Base-by-base conservation (phyloP, 2,888 invertebrate genomes). In the Torymus tubicola region DNA sequence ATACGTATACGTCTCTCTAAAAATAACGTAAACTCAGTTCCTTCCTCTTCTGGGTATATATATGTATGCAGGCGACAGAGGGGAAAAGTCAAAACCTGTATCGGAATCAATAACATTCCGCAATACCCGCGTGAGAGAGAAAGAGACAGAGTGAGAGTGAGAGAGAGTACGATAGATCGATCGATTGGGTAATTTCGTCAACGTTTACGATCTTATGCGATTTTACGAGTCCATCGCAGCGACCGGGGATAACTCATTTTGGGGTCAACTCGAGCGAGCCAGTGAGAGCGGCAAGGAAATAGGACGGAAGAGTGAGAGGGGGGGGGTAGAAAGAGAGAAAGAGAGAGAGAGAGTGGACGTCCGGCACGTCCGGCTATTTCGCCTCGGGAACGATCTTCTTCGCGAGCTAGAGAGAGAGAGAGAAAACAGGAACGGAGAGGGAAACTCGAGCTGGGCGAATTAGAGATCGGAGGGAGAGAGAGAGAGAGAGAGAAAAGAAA, bases 341-440 rank as follows among this genome's bases (percentile, higher is more conserved):
- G 42, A 42, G 42, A 42, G 42, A 42, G 42, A 42, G 42, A 42
- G 42, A 42, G 42, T 42, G 42, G 42, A 42, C 42, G 73, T 65
- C 55, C 55, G 72, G 78, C 78, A 78, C 77, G 77, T 78, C 67
- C 78, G 67, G 65, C 61, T 16, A 72, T 72, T 71, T 72, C 72
- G 31, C 18, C 42, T 8, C 21, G 14, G 16, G 52, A 61, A 53
- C 14, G 31, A 63, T 31, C 11, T n/a, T 11, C 55, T 50, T 52
- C 2, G 55, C 21, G 55, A 55, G 16, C 2, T 21, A 3, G 31
- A 14, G 61, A 63, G 58, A 63, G 58, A 63, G 52, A 50, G 67
- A 1, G 31, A 14, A 68, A 11, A 63, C 16, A 21, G 10, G 16
- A 8, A 42, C 42, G 42, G 42, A 42, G 42, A 42, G 42, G 42